Conservation (phyloP, 2,888 invertebrate species). For the Aphodius granarius region DNA sequence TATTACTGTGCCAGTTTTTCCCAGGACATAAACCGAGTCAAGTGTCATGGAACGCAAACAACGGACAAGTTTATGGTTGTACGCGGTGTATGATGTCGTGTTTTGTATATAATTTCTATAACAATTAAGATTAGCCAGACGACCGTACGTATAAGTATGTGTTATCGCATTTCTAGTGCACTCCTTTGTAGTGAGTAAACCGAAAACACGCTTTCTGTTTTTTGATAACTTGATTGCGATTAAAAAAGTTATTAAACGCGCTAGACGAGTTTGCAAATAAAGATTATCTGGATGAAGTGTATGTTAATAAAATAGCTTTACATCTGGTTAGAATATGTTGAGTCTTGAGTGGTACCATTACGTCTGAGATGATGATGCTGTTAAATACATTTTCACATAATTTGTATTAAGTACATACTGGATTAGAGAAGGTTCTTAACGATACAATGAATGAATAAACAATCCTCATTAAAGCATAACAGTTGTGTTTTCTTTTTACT, state of each 20-base stretch:
- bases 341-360: background rate
- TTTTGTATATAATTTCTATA: background rate
- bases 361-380: too few relatives aligned
- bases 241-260: background rate
- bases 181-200: background rate
- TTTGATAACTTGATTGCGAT: background rate
- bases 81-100: background rate
- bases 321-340: background rate
- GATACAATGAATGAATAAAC: too few relatives aligned
- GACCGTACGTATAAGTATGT: background rate
- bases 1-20: background rate
- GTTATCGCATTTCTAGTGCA: background rate
- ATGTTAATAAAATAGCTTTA: background rate
- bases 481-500: too few relatives aligned
- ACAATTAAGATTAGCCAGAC: background rate
- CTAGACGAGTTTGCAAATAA: background rate
- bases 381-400: too few relatives aligned
- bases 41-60: background rate
- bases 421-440: too few relatives aligned
- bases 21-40: background rate
- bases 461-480: too few relatives aligned
- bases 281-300: background rate
- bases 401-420: too few relatives aligned
- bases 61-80: background rate
- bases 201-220: background rate